Evolutionary conservation across 2,113 vertebrate genomes (phyloP).

Genomic region (Andinoacara biseriatus): DNA sequence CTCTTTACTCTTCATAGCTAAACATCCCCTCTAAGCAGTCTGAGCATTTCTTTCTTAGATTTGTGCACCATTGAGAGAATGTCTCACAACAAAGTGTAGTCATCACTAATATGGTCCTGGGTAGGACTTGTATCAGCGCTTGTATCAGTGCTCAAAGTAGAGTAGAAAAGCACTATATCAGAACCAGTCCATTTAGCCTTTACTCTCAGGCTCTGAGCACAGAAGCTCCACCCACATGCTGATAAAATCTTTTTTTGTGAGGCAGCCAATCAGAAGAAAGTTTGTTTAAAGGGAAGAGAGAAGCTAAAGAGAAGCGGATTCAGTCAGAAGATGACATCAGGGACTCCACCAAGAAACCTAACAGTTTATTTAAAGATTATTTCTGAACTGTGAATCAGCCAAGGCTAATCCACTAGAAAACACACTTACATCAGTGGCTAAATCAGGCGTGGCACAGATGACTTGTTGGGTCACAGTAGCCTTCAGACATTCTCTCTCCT

Average conservation of each 20-base stretch:
- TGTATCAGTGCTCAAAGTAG: too few species aligned
- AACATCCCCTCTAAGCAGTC: neutral
- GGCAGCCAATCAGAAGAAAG: neutral
- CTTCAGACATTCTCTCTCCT: constrained; percentile 73
- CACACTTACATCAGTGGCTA: constrained; percentile 1
- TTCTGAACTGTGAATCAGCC: neutral
- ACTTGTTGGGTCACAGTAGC: constrained; percentile 33
- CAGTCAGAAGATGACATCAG: neutral
- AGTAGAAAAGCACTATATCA: too few species aligned
- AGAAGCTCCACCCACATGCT: neutral
- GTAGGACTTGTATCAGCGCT: too few species aligned
- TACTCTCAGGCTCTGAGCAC: neutral
- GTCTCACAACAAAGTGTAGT: too few species aligned
- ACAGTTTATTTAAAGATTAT: neutral
- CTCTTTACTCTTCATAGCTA: neutral
- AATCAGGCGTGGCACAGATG: neutral
- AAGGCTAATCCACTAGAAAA: neutral
- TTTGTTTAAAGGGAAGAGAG: neutral
- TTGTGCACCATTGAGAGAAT: too few species aligned
- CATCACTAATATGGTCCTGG: too few species aligned
- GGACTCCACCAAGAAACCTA: neutral
- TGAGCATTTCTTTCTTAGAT: too few species aligned
- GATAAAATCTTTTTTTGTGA: neutral
- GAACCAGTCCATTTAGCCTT: too few species aligned
- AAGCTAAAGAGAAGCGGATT: neutral